Conservation (phyloP, 2,888 invertebrate genomes). For the Lingula anatina region DNA sequence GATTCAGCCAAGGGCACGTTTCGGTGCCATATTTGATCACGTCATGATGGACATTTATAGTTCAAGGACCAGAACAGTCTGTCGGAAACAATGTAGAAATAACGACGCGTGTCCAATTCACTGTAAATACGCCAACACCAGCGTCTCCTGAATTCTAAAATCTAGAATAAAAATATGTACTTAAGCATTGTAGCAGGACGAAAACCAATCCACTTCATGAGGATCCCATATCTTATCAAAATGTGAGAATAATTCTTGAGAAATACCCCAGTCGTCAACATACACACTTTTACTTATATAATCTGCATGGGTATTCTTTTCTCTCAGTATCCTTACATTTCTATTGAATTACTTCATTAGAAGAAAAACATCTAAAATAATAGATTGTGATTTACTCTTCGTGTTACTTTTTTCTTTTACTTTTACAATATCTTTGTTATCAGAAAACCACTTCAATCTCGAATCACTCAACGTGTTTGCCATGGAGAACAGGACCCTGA, state of each 20-base stretch:
- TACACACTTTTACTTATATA: too few relatives aligned
- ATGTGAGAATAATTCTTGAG: too few relatives aligned
- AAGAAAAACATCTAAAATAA: slow-evolving; percentile 4
- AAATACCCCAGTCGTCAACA: too few relatives aligned
- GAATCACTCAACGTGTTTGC: slow-evolving; percentile 7
- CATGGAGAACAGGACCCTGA: slow-evolving; percentile 8
- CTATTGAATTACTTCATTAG: slow-evolving; percentile 5
- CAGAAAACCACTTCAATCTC: slow-evolving; percentile 13
- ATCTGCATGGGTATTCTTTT: slow-evolving; percentile 6
- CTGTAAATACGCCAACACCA: slow-evolving; percentile 4
- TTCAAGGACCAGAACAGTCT: too few relatives aligned
- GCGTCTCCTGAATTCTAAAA: slow-evolving; percentile 5
- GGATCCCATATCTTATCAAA: too few relatives aligned
- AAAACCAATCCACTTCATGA: too few relatives aligned
- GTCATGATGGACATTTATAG: too few relatives aligned
- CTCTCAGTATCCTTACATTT: slow-evolving; percentile 8
- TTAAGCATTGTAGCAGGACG: too few relatives aligned
- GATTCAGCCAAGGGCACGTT: too few relatives aligned
- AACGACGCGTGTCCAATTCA: slow-evolving; percentile 3
- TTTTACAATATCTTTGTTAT: slow-evolving; percentile 9
- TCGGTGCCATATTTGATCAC: too few relatives aligned
- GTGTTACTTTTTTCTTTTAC: slow-evolving; percentile 11
- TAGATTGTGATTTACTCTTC: slow-evolving; percentile 10
- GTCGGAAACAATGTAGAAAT: too few relatives aligned
- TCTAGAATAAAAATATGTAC: too few relatives aligned